Evolutionary conservation across 2,888 invertebrate genomes (phyloP), one percentile per base, ranked within the genome.

Genomic region (Cacoxenus indagator): DNA sequence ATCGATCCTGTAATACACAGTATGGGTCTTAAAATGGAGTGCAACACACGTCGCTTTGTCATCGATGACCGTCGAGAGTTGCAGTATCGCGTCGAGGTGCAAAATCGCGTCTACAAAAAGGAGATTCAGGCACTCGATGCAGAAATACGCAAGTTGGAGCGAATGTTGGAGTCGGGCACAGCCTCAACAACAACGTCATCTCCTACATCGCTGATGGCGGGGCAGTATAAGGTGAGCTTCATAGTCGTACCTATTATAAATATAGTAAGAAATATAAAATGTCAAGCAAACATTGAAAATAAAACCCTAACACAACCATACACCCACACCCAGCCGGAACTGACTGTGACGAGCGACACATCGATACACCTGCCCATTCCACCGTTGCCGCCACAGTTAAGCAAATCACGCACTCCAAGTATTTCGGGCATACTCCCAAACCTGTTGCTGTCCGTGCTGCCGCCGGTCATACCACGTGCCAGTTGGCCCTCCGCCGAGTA

Each of bases 51-150:
- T 75, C 89, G 94, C 82, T 95, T 96, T 83, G 92, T 94, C 19
- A 92, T 93, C 19, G 95, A 96, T 79, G 96, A 97, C 82, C 92
- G 91, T 62, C 91, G 92, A 76, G 97, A 97, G 83, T 88, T 95
- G 17, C 93, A 94, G 82, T 95, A 95, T 86, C 90, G 97, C 69
- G 94, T 96, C 59, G 96, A 97, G 87, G 95, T 97, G 65, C 96
- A 96, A 88, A 97, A 97, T 88, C 92, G 93, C 76, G 96, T 96
- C 4, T 96, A 96, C 85, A 93, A 93, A 83, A 91, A 93, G 75
- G 95, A 96, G 86, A 92, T 97, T 74, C 92, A 93, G 8, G 92
- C 93, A 17, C 86, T 95, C 61, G 95, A 96, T 85, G 91, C 91
- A 62, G 95, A 96, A 87, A 93, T 95, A 64, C 91, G 91, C 8